Evolutionary conservation across 2,113 vertebrate genomes (phyloP), one percentile per base, ranked within the genome.

Genomic region (Syngnathoides biaculeatus): DNA sequence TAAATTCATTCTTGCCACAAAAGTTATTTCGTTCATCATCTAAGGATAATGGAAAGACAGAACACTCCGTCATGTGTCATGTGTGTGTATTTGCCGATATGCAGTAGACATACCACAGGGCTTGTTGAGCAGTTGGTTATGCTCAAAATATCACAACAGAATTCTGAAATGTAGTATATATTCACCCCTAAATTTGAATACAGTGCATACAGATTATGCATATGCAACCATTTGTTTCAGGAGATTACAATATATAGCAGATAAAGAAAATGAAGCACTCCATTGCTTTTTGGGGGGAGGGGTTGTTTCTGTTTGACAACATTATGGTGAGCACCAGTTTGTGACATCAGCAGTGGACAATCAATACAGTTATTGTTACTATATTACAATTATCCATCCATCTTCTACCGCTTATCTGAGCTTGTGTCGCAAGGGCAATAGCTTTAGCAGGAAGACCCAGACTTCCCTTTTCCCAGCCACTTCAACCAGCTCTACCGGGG

Each of bases 81-180:
- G n/a, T n/a, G n/a, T n/a, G n/a, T n/a, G n/a, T n/a, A n/a, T 77
- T 77, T 65, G 50, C 64, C 52, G 64, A 64, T 71, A 47, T 57
- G 3, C 30, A 35, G 30, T 6, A 64, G 73, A 27, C 75, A 73
- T 75, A 73, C 66, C 53, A 22, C 56, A 65, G 79, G 69, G 70
- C 55, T 11, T 52, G 27, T 53, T 64, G 69, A 84, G 68, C 60
- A 48, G 83, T 86, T 86, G 86, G 73, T 86, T 84, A 82, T 89
- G 84, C 84, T 84, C 82, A 68, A 89, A 58, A 84, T 87, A 64
- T 62, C 27, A 8, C 56, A 67, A 50, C 67, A 82, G 68, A 71
- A 79, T 79, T 77, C 68, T 58, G 39, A 78, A 76, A 73, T 67
- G 79, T 65, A 9, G 40, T 35, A 59, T 45, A 69, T 66, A 30